Percentiles rank a stretch among this genome's conserved stretches.
Evolutionary conservation across 2,888 invertebrate genomes (phyloP).

Genomic region (Drosophila limbata): DNA sequence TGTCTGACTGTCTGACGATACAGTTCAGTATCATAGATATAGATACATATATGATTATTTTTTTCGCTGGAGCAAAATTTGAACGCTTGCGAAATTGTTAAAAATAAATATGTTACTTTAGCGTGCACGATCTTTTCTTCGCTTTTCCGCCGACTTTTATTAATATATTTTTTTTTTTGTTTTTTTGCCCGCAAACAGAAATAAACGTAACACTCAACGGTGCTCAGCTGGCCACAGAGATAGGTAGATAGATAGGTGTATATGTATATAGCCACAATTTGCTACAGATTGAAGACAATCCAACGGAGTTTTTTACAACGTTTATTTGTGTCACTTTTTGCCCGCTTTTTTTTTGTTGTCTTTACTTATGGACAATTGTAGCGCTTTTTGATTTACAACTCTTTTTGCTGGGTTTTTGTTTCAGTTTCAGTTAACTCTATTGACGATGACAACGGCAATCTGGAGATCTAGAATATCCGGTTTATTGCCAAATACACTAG

Average conservation of each 20-base stretch:
- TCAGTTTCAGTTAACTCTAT: conserved; percentile 26
- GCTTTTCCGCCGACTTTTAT: conserved; percentile 28
- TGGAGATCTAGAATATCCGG: conserved; percentile 77
- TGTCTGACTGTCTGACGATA: conserved; percentile 30
- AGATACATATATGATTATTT: conserved; percentile 16
- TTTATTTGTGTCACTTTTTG: conserved; percentile 52
- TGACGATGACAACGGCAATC: conserved; percentile 27
- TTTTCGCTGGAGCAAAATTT: conserved; percentile 66
- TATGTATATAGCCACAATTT: conserved; percentile 22
- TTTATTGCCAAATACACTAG: conserved; percentile 64
- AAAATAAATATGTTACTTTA: conserved; percentile 76
- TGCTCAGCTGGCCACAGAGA: conserved; percentile 37
- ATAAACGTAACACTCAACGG: conserved; percentile 76
- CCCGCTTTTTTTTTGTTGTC: conserved; percentile 18
- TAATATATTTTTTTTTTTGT: conserved; percentile 8
- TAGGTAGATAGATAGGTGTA: conserved; percentile 17
- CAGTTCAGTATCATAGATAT: conserved; percentile 39
- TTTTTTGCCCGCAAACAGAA: conserved; percentile 59
- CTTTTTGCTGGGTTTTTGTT: conserved; percentile 29
- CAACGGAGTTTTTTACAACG: conserved; percentile 4
- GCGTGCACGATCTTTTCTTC: conserved; percentile 63
- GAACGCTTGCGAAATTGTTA: conserved; percentile 79
- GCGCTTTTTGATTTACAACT: conserved; percentile 36
- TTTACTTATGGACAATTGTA: conserved; percentile 29
- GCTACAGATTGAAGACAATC: conserved; percentile 30